These are phyloP conservation scores for Rhizomys pruinosus DNA, from an alignment of 2,113 vertebrate species.

Conservation along the genomic window DNA sequence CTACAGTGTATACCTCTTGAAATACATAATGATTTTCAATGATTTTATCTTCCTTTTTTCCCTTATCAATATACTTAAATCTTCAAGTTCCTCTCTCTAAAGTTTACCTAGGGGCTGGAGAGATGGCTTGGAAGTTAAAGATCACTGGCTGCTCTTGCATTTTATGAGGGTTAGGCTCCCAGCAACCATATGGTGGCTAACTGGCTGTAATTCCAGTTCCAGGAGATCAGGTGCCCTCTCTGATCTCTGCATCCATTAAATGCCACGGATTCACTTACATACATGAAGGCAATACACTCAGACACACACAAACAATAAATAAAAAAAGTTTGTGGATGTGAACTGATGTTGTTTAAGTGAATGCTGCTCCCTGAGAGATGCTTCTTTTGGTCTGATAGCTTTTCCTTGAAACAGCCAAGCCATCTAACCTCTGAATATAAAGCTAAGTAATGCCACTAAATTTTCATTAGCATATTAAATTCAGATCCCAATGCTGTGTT, in stretches of 20 bases:
- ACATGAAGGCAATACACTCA: too few species aligned
- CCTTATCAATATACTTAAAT: neutral
- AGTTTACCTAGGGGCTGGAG: neutral
- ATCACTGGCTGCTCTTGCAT: too few species aligned
- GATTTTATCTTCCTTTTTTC: neutral
- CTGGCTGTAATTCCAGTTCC: too few species aligned
- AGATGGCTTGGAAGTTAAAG: too few species aligned
- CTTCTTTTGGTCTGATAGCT: neutral
- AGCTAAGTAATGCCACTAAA: neutral
- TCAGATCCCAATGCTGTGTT: neutral
- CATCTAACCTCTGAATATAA: neutral
- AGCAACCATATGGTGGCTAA: too few species aligned
- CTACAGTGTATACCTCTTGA: neutral
- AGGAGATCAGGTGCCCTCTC: too few species aligned
- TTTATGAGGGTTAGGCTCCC: too few species aligned
- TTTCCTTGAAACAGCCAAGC: slow-evolving; percentile 28
- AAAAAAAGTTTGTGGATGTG: neutral
- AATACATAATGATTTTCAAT: neutral
- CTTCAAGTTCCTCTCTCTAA: neutral
- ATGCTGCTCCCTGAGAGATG: neutral
- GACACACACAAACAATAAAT: neutral
- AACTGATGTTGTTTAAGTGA: neutral
- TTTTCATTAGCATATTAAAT: slow-evolving; percentile 26
- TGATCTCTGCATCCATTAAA: too few species aligned
- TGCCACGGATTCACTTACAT: too few species aligned